Conservation (phyloP, 2,113 vertebrate genomes). For the Grus americana region DNA sequence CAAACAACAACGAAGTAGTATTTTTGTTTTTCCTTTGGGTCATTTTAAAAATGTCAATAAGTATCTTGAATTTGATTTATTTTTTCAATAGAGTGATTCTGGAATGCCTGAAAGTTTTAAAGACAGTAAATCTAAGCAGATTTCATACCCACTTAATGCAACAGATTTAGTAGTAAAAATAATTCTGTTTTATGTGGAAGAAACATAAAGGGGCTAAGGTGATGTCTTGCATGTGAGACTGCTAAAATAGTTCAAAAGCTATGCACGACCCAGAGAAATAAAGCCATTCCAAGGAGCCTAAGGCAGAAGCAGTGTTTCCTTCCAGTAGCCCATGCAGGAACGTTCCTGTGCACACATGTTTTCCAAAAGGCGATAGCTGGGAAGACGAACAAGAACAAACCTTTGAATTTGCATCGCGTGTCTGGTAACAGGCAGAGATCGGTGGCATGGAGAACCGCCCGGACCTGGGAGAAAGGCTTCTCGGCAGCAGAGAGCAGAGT, state of each 20-base stretch:
- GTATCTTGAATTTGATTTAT: neutral
- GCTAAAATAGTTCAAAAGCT: neutral
- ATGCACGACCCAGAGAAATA: neutral
- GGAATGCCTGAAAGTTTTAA: neutral
- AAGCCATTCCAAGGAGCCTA: neutral
- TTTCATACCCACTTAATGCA: neutral
- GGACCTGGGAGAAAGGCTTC: neutral
- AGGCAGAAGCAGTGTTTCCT: neutral
- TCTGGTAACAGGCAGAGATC: neutral
- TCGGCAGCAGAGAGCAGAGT: neutral
- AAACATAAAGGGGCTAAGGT: neutral
- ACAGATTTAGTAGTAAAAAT: neutral
- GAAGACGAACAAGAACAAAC: neutral
- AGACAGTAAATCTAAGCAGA: neutral
- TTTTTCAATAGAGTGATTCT: neutral
- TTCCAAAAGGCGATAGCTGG: neutral
- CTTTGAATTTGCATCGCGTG: neutral
- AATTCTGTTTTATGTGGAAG: neutral
- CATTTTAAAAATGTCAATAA: too few species aligned
- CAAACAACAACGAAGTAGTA: neutral
- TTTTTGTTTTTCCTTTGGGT: neutral
- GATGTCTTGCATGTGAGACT: neutral
- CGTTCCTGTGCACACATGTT: neutral
- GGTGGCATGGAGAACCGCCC: accelerated
- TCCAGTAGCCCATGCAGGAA: neutral